Percentiles rank a stretch among this genome's conserved stretches.
phyloP scores from a whole-genome alignment of 1,140 invertebrate genomes.

The Tetragonula clypearis region DNA sequence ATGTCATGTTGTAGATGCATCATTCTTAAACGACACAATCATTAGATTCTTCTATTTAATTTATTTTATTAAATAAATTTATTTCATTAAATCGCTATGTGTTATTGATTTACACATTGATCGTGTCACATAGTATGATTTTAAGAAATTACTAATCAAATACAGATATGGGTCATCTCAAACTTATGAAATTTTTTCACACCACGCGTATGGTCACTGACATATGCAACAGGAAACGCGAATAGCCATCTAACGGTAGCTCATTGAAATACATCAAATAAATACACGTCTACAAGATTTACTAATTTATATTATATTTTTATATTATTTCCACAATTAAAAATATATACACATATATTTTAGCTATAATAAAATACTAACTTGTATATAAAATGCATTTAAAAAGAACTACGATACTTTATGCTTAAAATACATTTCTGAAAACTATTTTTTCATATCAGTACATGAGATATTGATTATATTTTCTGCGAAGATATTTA shows the following conservation, averaged over 20 bases:
- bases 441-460: background rate
- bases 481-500: background rate
- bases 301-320: background rate
- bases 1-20: conserved; percentile 55
- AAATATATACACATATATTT: background rate
- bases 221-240: conserved; percentile 22
- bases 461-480: conserved; percentile 20
- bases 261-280: background rate
- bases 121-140: background rate
- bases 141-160: background rate
- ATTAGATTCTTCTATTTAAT: conserved; percentile 33
- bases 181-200: background rate
- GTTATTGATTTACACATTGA: background rate
- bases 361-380: background rate
- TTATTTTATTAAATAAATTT: conserved; percentile 7
- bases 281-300: conserved; percentile 5
- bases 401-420: background rate
- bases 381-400: too few relatives aligned
- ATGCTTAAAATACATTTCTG: background rate
- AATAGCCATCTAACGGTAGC: conserved; percentile 33
- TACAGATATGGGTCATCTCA: background rate
- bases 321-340: background rate
- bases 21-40: conserved; percentile 50
- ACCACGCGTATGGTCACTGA: conserved; percentile 27
- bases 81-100: background rate